These are phyloP conservation scores for Seira musarum DNA, from an alignment of 2,888 invertebrate species.

Conservation along the genomic window DNA sequence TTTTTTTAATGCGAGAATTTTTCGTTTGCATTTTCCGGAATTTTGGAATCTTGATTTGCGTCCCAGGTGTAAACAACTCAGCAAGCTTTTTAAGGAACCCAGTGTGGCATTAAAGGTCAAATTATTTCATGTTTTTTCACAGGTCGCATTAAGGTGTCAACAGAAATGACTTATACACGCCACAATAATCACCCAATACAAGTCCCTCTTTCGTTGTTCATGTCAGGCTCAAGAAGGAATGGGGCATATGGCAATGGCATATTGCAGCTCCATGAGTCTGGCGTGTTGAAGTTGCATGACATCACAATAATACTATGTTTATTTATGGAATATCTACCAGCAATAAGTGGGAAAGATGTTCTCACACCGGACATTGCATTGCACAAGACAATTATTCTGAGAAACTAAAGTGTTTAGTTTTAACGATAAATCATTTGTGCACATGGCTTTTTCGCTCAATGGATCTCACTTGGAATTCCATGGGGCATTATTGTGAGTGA, in stretches of 20 bases:
- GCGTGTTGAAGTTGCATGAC: conserved; percentile 13
- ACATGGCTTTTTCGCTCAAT: not conserved
- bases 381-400: not conserved
- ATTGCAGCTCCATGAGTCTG: not conserved
- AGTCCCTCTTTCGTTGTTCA: conserved; percentile 3
- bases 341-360: not conserved
- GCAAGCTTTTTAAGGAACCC: conserved; percentile 15
- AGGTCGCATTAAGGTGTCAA: conserved; percentile 34
- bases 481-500: not conserved
- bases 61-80: conserved; percentile 31
- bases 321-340: not conserved
- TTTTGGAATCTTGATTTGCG: not conserved
- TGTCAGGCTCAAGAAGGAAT: not conserved
- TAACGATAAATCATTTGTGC: not conserved
- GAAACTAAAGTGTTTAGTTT: not conserved
- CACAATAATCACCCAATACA: conserved; percentile 26
- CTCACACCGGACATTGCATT: not conserved
- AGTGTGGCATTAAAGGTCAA: conserved; percentile 30
- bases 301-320: not conserved
- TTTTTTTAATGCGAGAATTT: not conserved
- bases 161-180: conserved; percentile 31
- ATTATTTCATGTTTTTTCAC: conserved; percentile 25
- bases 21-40: not conserved
- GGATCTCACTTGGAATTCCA: not conserved
- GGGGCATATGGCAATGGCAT: not conserved